Evolutionary conservation across 1,140 invertebrate genomes (phyloP), one percentile per base, ranked within the genome.

Genomic region (Macrotrachela quadricornifera): DNA sequence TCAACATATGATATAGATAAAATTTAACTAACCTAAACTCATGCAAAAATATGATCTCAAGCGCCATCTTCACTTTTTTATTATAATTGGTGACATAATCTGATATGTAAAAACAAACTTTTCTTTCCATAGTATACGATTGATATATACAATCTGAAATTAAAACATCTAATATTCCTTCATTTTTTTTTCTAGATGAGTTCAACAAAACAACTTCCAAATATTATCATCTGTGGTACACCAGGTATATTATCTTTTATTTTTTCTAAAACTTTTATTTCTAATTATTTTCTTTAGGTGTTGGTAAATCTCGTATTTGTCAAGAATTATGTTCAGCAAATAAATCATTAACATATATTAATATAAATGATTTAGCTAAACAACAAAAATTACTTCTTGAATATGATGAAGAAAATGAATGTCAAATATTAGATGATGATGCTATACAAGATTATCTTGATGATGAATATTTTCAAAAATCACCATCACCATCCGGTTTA

Each of bases 381-480:
- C 79, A 86, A 59, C 73, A 81, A 50, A 75, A 82, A 57, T 83
- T 85, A 61, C 72, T 81, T 59, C 78, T 81, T 59, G 81, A 80
- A 49, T 91, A 78, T 64, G 91, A 96, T 73, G 76, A 80, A 50
- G 75, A 79, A 46, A 82, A 82, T 60, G 73, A 85, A 50, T 88
- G 85, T 63, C 80, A 79, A 44, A 73, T 92, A 58, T 66, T 97
- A 15, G 81, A 96, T 73, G 91, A 96, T 73, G 88, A 96, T 60
- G 83, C 82, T 73, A 82, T 91, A 49, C 62, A 94, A 36, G 85
- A 92, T 67, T 76, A 82, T 58, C 71, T 95, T 66, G 86, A 94
- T 69, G 77, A 79, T 30, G 68, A 75, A 58, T 30, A 30, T 30
- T 82, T 92, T 77, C 64, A 68, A 17, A 72, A 79, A 61, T 90